Evolutionary conservation across 2,888 invertebrate species (phyloP).

Genomic region (Helleia helle): DNA sequence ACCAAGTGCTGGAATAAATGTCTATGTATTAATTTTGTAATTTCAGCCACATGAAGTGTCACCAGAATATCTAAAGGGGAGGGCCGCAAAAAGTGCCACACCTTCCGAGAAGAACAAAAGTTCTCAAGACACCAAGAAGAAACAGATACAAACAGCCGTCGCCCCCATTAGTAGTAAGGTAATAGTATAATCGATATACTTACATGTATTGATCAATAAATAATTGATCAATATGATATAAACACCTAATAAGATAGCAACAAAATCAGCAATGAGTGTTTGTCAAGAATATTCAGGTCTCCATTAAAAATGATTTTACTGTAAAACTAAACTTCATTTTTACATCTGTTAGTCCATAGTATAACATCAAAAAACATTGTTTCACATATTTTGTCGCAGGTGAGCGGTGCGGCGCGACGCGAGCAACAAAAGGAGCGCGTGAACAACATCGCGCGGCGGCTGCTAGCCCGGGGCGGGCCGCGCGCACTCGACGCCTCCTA

Average conservation of each 20-base stretch:
- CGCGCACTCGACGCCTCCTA: slow-evolving; percentile 50
- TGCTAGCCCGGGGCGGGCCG: slow-evolving; percentile 41
- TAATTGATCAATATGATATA: not conserved
- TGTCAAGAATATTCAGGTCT: no score
- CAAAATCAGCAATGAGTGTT: no score
- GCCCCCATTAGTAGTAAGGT: slow-evolving; percentile 51
- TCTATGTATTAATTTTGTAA: slow-evolving; percentile 13
- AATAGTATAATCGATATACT: slow-evolving; percentile 10
- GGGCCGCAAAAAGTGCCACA: slow-evolving; percentile 43
- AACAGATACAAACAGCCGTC: slow-evolving; percentile 32
- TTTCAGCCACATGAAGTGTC: slow-evolving; percentile 68
- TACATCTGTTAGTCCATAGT: no score
- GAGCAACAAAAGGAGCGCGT: slow-evolving; percentile 51
- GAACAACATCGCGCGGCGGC: slow-evolving; percentile 50
- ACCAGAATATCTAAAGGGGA: slow-evolving; percentile 60
- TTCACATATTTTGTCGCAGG: no score
- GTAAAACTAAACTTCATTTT: no score
- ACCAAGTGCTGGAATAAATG: not conserved
- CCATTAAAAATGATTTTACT: not conserved
- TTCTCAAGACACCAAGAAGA: slow-evolving; percentile 47
- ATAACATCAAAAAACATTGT: no score
- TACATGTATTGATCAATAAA: not conserved
- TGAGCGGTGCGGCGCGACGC: slow-evolving; percentile 21
- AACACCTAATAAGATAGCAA: no score
- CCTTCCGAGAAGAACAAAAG: slow-evolving; percentile 37